Evolutionary conservation across 37 sponge, comb jelly and placozoan genomes (phyloP).

Genomic region (Geodia barretti): DNA sequence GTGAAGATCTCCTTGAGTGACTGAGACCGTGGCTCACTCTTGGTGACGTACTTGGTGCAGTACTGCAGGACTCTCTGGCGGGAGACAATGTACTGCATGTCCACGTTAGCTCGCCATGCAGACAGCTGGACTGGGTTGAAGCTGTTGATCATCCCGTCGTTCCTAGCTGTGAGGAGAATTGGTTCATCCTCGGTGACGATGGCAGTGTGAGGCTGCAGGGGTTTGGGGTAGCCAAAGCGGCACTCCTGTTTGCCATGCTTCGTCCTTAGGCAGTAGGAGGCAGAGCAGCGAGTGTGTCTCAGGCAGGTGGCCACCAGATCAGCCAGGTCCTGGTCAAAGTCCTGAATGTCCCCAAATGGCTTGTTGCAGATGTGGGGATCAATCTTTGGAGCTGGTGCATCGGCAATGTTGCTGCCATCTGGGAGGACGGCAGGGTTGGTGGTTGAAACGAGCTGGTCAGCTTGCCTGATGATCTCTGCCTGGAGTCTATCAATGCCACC

Average conservation of each 20-base stretch:
- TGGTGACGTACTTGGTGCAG: conserved; percentile 53
- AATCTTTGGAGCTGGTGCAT: no score
- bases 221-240: conserved; percentile 53
- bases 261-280: conserved; percentile 47
- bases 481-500: no score
- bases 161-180: conserved; percentile 25
- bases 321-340: no score
- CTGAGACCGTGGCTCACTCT: conserved; percentile 45
- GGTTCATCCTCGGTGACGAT: background rate
- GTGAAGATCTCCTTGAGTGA: conserved; percentile 27
- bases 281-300: conserved; percentile 55
- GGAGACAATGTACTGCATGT: conserved; percentile 60
- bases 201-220: conserved; percentile 15
- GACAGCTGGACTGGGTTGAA: conserved; percentile 52
- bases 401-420: no score
- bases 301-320: no score
- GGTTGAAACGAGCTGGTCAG: no score
- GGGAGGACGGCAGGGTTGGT: no score
- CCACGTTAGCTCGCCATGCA: conserved; percentile 62
- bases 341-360: no score
- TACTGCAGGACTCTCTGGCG: conserved; percentile 18
- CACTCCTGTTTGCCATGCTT: conserved; percentile 35
- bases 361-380: no score
- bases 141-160: conserved; percentile 47
- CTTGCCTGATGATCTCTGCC: no score